A percentile compares a stretch with the other conserved stretches of the same genome.
These are phyloP conservation scores for Phocides pigmalion DNA, from an alignment of 1,140 invertebrate genomes.

Conservation along the genomic window DNA sequence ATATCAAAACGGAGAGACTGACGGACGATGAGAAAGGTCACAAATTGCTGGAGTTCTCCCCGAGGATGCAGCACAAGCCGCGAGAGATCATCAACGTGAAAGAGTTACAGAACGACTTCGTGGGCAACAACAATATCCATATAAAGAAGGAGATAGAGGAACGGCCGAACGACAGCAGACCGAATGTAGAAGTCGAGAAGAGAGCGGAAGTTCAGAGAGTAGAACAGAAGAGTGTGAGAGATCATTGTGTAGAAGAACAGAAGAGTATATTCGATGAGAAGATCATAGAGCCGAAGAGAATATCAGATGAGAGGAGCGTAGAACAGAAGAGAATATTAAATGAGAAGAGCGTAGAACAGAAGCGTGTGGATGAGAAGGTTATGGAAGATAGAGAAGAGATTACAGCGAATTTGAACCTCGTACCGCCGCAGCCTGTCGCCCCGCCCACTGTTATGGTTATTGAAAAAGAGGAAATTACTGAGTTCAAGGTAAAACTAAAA, in stretches of 20 bases:
- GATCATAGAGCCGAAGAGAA: background rate
- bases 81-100: constrained; percentile 76
- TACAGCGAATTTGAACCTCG: background rate
- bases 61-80: constrained; percentile 61
- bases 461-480: constrained; percentile 16
- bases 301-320: background rate
- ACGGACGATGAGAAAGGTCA: constrained; percentile 68
- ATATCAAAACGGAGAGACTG: constrained; percentile 70
- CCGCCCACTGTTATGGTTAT: background rate
- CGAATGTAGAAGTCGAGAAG: constrained; percentile 22
- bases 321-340: background rate
- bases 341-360: background rate
- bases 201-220: constrained; percentile 4
- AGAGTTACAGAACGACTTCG: constrained; percentile 71
- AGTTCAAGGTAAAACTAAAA: background rate
- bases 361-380: background rate
- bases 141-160: constrained; percentile 61
- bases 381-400: constrained; percentile 2
- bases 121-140: constrained; percentile 60
- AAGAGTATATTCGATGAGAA: background rate
- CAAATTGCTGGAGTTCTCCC: constrained; percentile 59
- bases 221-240: constrained; percentile 23
- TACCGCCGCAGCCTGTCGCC: constrained; percentile 2
- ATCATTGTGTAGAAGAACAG: constrained; percentile 9
- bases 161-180: background rate